phyloP scores from a whole-genome alignment of 1,140 invertebrate species.

The Riptortus pedestris region DNA sequence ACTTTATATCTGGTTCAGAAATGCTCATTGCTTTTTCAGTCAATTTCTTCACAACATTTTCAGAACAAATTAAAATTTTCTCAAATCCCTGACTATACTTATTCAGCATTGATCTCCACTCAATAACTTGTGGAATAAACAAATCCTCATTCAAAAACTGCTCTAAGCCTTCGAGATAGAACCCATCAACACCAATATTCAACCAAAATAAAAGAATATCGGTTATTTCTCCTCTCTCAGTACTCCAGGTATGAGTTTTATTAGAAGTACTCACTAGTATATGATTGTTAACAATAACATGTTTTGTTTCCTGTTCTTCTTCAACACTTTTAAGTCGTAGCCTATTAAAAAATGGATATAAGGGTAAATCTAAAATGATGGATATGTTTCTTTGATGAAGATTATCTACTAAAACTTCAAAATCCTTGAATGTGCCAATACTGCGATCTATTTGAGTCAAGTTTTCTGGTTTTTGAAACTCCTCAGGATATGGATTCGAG shows the following conservation, averaged over 20 bases:
- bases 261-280: slow-evolving; percentile 23
- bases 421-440: slow-evolving; percentile 54
- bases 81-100: slow-evolving; percentile 37
- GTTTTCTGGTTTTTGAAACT: slow-evolving; percentile 52
- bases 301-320: slow-evolving; percentile 12
- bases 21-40: slow-evolving; percentile 3
- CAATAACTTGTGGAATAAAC: slow-evolving; percentile 42
- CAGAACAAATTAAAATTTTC: slow-evolving; percentile 54
- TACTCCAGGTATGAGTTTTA: background rate
- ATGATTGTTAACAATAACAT: slow-evolving; percentile 30
- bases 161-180: slow-evolving; percentile 64
- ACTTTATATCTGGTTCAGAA: slow-evolving; percentile 37
- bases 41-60: slow-evolving; percentile 39
- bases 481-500: slow-evolving; percentile 55
- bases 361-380: slow-evolving; percentile 62
- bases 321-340: slow-evolving; percentile 11
- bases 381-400: slow-evolving; percentile 57
- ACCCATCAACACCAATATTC: slow-evolving; percentile 58
- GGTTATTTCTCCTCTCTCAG: slow-evolving; percentile 30
- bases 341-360: slow-evolving; percentile 45
- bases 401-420: slow-evolving; percentile 46
- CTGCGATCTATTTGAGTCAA: slow-evolving; percentile 48
- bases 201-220: slow-evolving; percentile 54
- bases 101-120: slow-evolving; percentile 54
- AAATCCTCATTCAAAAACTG: slow-evolving; percentile 39